Conservation (phyloP, 2,113 vertebrate genomes). For the Abramis brama region DNA sequence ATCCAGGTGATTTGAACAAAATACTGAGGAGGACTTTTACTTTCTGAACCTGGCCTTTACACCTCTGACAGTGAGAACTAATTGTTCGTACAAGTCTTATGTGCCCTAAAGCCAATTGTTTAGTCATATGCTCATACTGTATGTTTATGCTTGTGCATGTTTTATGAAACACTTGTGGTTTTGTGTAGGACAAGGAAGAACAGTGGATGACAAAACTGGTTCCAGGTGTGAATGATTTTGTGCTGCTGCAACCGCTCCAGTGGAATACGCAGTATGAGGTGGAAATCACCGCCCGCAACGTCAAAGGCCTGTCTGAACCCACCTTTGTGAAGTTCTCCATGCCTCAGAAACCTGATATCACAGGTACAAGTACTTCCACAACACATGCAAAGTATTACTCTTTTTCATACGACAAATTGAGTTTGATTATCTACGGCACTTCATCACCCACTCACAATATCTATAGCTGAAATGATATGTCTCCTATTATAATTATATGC, state of each 20-base stretch:
- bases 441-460: slow-evolving; percentile 23
- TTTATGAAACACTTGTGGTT: slow-evolving; percentile 6
- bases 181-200: slow-evolving; percentile 92
- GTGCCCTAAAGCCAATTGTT: not conserved
- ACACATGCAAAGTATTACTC: not conserved
- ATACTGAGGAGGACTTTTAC: too few species aligned
- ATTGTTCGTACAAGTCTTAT: not conserved
- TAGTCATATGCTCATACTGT: not conserved
- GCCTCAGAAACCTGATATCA: slow-evolving; percentile 96
- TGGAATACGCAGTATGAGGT: slow-evolving; percentile 98
- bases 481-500: slow-evolving; percentile 31
- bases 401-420: slow-evolving; percentile 1
- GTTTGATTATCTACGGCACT: slow-evolving; percentile 10
- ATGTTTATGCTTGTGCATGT: not conserved
- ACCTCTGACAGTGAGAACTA: too few species aligned
- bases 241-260: slow-evolving; percentile 91
- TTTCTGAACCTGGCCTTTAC: too few species aligned
- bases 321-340: slow-evolving; percentile 95
- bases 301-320: slow-evolving; percentile 94
- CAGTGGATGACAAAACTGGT: slow-evolving; percentile 97
- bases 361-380: slow-evolving; percentile 80
- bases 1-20: too few species aligned
- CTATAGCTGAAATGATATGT: slow-evolving; percentile 19
- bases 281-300: slow-evolving; percentile 94
- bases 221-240: slow-evolving; percentile 90